These are phyloP conservation scores for Cactoblastis cactorum DNA, from an alignment of 2,888 invertebrate species.

Conservation along the genomic window DNA sequence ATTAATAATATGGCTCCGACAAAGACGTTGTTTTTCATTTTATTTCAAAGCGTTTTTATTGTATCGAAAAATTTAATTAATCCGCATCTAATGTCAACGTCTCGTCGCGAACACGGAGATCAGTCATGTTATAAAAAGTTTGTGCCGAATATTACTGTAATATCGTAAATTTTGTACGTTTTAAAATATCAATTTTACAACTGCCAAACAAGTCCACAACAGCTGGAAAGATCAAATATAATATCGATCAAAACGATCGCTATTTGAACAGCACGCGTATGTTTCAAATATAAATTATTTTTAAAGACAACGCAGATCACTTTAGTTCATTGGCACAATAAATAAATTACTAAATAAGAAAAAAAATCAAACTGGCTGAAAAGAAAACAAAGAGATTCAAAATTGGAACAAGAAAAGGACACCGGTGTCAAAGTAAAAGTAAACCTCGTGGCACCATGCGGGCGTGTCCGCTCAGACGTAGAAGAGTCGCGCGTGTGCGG, in stretches of 20 bases:
- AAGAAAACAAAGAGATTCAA: background rate
- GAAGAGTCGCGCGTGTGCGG: constrained; percentile 24
- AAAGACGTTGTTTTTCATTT: constrained; percentile 2
- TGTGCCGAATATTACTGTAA: constrained; percentile 17
- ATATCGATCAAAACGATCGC: background rate
- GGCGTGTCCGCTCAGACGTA: constrained; percentile 8
- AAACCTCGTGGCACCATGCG: background rate
- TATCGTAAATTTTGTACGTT: background rate
- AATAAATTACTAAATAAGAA: too few relatives aligned
- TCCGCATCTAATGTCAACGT: constrained; percentile 3
- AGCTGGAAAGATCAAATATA: background rate
- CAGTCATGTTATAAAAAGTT: constrained; percentile 5
- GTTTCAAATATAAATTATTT: background rate
- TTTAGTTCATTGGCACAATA: too few relatives aligned
- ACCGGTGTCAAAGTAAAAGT: background rate
- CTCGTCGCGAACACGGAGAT: constrained; percentile 13
- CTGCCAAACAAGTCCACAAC: background rate
- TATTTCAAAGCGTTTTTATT: background rate
- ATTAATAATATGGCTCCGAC: constrained; percentile 37
- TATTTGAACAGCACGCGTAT: constrained; percentile 1
- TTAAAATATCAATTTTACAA: background rate
- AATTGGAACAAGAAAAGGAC: background rate
- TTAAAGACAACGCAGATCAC: too few relatives aligned
- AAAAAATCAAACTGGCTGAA: background rate
- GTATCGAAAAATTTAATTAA: background rate